Evolutionary conservation across 2,888 invertebrate genomes (phyloP).

Genomic region (Amiota communis): DNA sequence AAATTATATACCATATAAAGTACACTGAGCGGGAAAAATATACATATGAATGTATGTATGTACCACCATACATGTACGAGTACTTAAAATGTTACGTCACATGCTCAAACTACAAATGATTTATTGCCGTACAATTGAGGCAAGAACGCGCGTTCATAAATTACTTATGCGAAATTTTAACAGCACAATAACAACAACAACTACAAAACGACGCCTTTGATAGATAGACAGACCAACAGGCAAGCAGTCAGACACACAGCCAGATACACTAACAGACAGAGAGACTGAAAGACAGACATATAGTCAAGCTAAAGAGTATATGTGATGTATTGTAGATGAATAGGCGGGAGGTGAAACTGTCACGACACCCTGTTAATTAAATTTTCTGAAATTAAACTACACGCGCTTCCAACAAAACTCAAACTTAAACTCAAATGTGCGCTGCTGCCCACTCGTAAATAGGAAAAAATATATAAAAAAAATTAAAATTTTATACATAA

Average conservation of each 20-base stretch:
- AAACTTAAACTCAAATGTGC: not conserved
- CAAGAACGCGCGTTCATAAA: slow-evolving; percentile 14
- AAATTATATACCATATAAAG: too few species aligned
- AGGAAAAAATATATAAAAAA: slow-evolving; percentile 25
- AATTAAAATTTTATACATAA: slow-evolving; percentile 22
- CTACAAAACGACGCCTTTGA: slow-evolving; percentile 7
- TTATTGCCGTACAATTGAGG: slow-evolving; percentile 57
- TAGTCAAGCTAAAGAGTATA: not conserved
- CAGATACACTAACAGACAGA: slow-evolving; percentile 12
- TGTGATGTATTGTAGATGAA: too few species aligned
- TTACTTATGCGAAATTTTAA: not conserved
- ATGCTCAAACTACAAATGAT: slow-evolving; percentile 46
- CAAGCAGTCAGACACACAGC: not conserved
- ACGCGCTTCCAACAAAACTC: slow-evolving; percentile 37
- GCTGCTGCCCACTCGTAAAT: slow-evolving; percentile 24
- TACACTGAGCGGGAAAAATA: too few species aligned
- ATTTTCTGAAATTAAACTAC: slow-evolving; percentile 57
- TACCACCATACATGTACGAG: too few species aligned
- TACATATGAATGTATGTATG: too few species aligned
- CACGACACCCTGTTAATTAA: slow-evolving; percentile 54
- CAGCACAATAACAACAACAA: not conserved
- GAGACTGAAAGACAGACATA: slow-evolving; percentile 10
- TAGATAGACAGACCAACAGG: slow-evolving; percentile 5
- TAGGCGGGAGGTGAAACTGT: not conserved
- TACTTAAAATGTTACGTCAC: slow-evolving; percentile 53